phyloP scores from a whole-genome alignment of 2,888 invertebrate species.

The Thymelicus acteon region DNA sequence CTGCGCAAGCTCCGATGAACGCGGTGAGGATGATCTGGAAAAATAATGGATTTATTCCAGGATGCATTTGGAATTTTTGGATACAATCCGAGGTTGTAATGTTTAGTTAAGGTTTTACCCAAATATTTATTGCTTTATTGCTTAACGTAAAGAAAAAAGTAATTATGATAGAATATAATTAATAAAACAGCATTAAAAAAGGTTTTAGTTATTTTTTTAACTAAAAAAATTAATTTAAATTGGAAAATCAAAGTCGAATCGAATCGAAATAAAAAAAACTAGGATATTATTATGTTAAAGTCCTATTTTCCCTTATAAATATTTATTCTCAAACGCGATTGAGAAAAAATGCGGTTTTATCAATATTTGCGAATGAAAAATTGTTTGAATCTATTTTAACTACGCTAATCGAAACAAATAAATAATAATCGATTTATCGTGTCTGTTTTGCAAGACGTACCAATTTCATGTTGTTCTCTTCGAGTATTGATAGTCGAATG shows the following conservation, averaged over 20 bases:
- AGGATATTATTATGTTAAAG: no score
- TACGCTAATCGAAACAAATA: not conserved
- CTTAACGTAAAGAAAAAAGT: no score
- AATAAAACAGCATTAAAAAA: no score
- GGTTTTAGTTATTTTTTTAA: no score
- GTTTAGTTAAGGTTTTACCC: no score
- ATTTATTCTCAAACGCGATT: not conserved
- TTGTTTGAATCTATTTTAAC: not conserved
- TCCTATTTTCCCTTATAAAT: no score
- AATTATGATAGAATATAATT: no score
- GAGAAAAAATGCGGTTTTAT: not conserved
- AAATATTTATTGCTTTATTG: no score
- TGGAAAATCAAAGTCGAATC: no score
- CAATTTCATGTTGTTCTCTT: constrained; percentile 74
- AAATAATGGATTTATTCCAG: not conserved
- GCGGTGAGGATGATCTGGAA: constrained; percentile 68
- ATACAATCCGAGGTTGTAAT: not conserved
- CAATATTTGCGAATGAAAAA: not conserved
- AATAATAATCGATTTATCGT: constrained; percentile 31
- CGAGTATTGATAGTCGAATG: constrained; percentile 66
- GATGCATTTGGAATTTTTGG: constrained; percentile 5
- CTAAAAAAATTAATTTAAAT: no score
- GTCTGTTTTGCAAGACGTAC: constrained; percentile 57
- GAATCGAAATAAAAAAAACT: no score
- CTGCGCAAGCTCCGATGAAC: constrained; percentile 63